These are phyloP conservation scores for Nyctereutes procyonoides DNA, from an alignment of 2,113 vertebrate species.

Conservation along the genomic window DNA sequence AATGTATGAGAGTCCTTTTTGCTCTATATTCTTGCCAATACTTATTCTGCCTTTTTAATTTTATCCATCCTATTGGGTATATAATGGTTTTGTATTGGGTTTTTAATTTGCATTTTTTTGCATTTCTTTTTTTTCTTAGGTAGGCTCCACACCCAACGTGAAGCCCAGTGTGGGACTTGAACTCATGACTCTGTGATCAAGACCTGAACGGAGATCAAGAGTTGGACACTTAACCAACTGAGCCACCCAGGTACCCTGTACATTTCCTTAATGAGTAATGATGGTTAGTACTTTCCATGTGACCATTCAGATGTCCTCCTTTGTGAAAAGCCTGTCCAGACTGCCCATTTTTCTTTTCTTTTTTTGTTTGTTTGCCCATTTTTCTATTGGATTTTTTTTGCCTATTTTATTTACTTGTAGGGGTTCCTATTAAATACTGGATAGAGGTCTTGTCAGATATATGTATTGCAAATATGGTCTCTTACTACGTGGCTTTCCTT, in stretches of 20 bases:
- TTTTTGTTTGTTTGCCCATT: background rate
- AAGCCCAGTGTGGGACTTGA: background rate
- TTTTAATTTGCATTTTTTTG: constrained; percentile 8
- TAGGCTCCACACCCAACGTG: background rate
- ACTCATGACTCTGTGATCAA: background rate
- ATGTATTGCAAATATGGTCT: background rate
- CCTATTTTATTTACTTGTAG: background rate
- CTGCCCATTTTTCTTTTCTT: background rate
- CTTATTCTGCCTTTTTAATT: background rate
- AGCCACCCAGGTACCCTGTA: background rate
- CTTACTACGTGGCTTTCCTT: background rate
- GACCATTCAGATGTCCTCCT: background rate
- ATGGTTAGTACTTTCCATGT: background rate
- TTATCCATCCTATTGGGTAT: background rate
- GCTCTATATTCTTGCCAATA: background rate
- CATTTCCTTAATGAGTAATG: background rate
- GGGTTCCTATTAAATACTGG: constrained; percentile 2
- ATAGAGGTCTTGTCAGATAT: background rate
- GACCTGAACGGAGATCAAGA: background rate
- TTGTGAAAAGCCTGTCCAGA: background rate
- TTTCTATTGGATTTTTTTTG: background rate
- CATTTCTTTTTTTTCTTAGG: background rate
- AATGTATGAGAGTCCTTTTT: background rate
- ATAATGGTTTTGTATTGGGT: background rate
- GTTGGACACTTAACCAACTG: background rate